Evolutionary conservation across 2,113 vertebrate species (phyloP).

Genomic region (Heliornis fulica): DNA sequence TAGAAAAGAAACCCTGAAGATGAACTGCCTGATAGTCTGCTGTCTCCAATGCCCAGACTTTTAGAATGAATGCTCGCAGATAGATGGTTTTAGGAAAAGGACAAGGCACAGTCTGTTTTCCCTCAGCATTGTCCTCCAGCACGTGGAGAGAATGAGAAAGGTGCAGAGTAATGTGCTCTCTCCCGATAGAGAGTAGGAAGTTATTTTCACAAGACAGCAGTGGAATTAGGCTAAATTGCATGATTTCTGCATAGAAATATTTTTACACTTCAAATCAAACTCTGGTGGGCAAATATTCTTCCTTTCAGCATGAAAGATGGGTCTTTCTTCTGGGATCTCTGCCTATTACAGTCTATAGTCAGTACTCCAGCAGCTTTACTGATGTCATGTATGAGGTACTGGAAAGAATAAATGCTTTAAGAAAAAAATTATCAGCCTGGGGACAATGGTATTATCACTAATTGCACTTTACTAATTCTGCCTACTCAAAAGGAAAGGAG

Average conservation of each 20-base stretch:
- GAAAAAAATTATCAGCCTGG: not conserved
- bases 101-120: not conserved
- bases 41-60: not conserved
- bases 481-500: not conserved
- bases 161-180: not conserved
- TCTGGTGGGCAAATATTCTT: not conserved
- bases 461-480: slow-evolving; percentile 17
- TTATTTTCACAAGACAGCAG: not conserved
- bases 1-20: not conserved
- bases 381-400: not conserved
- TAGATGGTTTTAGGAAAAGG: not conserved
- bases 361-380: not conserved
- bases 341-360: not conserved
- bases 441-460: slow-evolving; percentile 2
- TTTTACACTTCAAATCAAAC: not conserved
- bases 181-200: not conserved
- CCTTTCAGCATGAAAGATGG: not conserved
- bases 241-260: not conserved
- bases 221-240: not conserved
- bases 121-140: not conserved
- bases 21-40: not conserved
- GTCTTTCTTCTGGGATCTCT: not conserved
- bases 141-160: not conserved
- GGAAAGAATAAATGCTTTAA: not conserved
- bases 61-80: not conserved